Base-by-base conservation (phyloP, 2,113 vertebrate species). In the Pholis gunnellus region DNA sequence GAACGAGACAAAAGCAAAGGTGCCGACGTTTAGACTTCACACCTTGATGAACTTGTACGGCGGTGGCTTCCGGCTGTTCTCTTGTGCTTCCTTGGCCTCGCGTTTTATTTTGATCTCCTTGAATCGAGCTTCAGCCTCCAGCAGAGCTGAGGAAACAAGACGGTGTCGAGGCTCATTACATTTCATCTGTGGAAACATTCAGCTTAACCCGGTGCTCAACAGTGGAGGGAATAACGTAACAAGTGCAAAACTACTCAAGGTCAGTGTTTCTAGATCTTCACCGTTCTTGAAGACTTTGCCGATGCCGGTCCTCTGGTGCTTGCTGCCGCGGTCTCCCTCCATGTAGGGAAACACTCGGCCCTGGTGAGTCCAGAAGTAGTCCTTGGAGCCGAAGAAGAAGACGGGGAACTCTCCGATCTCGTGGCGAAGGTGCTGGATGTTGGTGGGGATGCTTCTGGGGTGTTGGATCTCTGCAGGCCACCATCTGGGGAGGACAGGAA, bases 361-460 rank as follows among this genome's bases (percentile, higher is more conserved):
- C 94, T 99, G 99, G 90, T 99, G 97, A 0, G 98, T 99, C 98
- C 98, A 99, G 90, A 98, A 99, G 92, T 98, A 99, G 95, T 99
- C 99, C 92, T 97, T 99, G 81, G 99, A 99, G 82, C 99, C 99
- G 83, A 99, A 99, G 95, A 99, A 99, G 95, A 97, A 99, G 73
- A 99, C 98, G 0, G 99, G 99, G 89, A 99, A 99, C 95, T 99
- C 98, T 88, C 99, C 99, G 3, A 98, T 96, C 94, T 97, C 96
- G 57, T 99, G 99, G 59, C 97, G 97, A 94, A 99, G 97, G 94
- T 99, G 98, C 96, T 99, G 98, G 95, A 99, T 99, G 95, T 99
- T 99, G 90, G 97, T 96, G 84, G 99, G 99, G 75, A 99, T 95
- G 86, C 95, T 97, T 90, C 97, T 97, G 5, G 99, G 99, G 93